A percentile compares a stretch with the other conserved stretches of the same genome.
Conservation (phyloP, 2,888 invertebrate genomes). For the Dasypogon diadema region DNA sequence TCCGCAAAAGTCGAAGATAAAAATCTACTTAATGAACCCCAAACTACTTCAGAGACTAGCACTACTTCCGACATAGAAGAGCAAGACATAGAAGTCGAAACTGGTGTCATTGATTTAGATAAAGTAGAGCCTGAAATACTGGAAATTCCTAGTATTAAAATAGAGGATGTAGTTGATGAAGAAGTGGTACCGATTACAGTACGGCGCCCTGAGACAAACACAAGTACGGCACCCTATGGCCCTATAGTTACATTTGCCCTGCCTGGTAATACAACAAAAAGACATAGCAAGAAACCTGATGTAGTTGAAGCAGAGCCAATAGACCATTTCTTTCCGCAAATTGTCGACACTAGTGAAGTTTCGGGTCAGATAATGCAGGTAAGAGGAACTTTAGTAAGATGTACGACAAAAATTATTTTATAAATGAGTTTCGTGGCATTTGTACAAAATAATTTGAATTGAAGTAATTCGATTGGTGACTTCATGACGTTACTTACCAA, state of each 20-base stretch:
- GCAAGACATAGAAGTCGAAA: neutral
- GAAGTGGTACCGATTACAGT: neutral
- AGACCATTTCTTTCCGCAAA: constrained; percentile 73
- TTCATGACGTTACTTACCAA: too few relatives aligned
- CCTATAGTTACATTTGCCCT: too few relatives aligned
- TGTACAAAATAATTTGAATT: too few relatives aligned
- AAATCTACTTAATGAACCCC: neutral
- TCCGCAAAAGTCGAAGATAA: neutral
- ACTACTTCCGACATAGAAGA: neutral
- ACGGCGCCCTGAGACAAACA: neutral
- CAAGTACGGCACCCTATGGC: neutral
- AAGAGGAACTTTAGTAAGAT: neutral
- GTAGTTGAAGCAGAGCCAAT: constrained; percentile 56
- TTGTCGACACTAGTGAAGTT: constrained; percentile 75
- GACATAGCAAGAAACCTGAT: neutral
- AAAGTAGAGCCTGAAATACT: neutral
- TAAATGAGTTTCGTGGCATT: too few relatives aligned
- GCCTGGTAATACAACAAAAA: neutral
- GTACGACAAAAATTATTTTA: too few relatives aligned
- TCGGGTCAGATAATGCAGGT: constrained; percentile 76
- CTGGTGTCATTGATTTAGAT: neutral
- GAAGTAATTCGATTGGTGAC: too few relatives aligned
- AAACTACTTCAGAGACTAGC: neutral
- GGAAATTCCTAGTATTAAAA: constrained; percentile 17
- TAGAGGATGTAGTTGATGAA: neutral